These are phyloP conservation scores for Conomelus anceps DNA, from an alignment of 2,888 invertebrate species.

Conservation along the genomic window DNA sequence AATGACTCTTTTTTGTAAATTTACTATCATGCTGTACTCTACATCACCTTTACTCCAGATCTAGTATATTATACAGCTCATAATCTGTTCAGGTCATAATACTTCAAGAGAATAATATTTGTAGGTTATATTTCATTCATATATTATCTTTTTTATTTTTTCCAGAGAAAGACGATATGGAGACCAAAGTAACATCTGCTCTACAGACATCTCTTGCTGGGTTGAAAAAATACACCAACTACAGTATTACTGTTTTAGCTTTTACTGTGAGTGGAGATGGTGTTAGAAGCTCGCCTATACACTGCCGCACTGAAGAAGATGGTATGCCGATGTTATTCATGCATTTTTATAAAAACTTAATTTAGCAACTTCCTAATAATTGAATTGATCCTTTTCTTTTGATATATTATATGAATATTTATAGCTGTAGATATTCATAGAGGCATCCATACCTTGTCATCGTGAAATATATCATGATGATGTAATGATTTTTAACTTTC, in stretches of 20 bases:
- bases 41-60: too few species aligned
- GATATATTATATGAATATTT: neutral
- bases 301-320: conserved; percentile 84
- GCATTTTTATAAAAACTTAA: neutral
- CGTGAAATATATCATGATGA: too few species aligned
- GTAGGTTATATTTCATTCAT: neutral
- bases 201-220: conserved; percentile 65
- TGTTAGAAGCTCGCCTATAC: conserved; percentile 72
- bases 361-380: too few species aligned
- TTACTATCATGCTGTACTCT: too few species aligned
- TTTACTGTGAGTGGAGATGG: conserved; percentile 88
- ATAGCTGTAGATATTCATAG: too few species aligned
- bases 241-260: conserved; percentile 83
- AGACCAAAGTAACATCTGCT: conserved; percentile 60
- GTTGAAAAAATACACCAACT: conserved; percentile 81
- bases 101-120: neutral
- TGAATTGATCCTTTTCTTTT: too few species aligned
- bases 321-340: conserved; percentile 56
- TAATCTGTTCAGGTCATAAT: too few species aligned
- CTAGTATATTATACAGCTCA: too few species aligned
- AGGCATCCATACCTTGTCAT: too few species aligned
- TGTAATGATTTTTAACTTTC: too few species aligned
- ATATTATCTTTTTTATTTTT: neutral
- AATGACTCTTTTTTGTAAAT: too few species aligned
- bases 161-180: conserved; percentile 55